Conservation (phyloP, 2,888 invertebrate species). For the Eilema caniola region DNA sequence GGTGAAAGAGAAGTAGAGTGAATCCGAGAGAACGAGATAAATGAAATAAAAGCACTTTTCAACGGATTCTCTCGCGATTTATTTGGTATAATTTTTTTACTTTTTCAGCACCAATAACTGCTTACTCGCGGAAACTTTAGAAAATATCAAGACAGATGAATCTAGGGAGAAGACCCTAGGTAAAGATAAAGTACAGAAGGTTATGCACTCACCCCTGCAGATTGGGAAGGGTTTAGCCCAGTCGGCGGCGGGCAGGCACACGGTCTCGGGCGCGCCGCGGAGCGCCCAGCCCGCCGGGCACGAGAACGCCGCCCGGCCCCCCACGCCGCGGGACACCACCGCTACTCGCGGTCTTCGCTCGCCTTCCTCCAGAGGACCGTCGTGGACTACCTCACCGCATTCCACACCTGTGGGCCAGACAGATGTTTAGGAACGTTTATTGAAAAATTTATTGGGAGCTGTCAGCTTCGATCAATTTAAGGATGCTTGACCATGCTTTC, state of each 20-base stretch:
- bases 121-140: no score
- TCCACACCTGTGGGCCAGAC: constrained; percentile 88
- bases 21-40: no score
- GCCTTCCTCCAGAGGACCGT: constrained; percentile 73
- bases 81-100: no score
- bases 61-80: no score
- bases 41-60: no score
- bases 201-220: constrained; percentile 4
- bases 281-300: constrained; percentile 93
- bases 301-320: constrained; percentile 93
- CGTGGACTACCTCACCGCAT: constrained; percentile 91
- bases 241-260: constrained; percentile 92
- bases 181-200: neutral
- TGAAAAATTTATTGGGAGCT: neutral
- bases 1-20: no score
- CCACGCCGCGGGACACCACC: constrained; percentile 92
- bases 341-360: constrained; percentile 90
- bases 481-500: no score
- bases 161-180: no score
- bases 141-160: no score
- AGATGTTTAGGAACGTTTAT: neutral
- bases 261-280: constrained; percentile 91
- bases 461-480: no score
- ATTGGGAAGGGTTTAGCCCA: constrained; percentile 92
- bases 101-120: no score